These are phyloP conservation scores for Argyresthia albistria DNA, from an alignment of 2,888 invertebrate genomes.

Conservation along the genomic window DNA sequence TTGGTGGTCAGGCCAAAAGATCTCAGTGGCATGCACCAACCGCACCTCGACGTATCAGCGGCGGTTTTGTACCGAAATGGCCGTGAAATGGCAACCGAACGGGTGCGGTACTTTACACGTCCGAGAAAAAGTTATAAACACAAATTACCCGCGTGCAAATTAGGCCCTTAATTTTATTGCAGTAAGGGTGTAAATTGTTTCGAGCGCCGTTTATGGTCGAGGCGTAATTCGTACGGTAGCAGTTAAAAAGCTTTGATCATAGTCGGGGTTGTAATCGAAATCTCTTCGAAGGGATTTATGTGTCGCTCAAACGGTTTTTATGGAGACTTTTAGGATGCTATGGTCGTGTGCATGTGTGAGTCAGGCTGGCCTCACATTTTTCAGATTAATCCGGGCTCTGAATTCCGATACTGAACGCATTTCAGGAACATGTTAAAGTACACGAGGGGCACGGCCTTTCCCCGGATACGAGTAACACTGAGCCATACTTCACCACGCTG, in stretches of 20 bases:
- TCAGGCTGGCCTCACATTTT: not conserved
- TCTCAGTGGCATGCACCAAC: not conserved
- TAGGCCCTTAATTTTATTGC: slow-evolving; percentile 60
- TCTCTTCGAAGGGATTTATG: not conserved
- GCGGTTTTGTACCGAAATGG: slow-evolving; percentile 35
- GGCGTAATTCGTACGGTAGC: slow-evolving; percentile 41
- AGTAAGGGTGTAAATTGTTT: slow-evolving; percentile 53
- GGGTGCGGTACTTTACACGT: slow-evolving; percentile 21
- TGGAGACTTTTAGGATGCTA: not conserved
- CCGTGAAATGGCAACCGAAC: slow-evolving; percentile 58
- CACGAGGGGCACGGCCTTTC: too few species aligned
- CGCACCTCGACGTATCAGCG: slow-evolving; percentile 9
- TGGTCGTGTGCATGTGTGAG: not conserved
- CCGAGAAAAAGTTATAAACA: slow-evolving; percentile 47
- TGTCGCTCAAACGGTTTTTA: not conserved
- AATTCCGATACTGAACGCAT: too few species aligned
- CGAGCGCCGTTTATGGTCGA: slow-evolving; percentile 45
- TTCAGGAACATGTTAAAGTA: too few species aligned
- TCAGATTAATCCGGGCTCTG: too few species aligned
- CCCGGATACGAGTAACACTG: too few species aligned
- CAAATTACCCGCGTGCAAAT: slow-evolving; percentile 52
- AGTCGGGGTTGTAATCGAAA: not conserved
- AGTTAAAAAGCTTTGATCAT: slow-evolving; percentile 15
- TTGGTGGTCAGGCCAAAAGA: not conserved
- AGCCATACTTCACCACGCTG: too few species aligned